Base-by-base conservation (phyloP, 2,113 vertebrate genomes). In the Peromyscus leucopus region DNA sequence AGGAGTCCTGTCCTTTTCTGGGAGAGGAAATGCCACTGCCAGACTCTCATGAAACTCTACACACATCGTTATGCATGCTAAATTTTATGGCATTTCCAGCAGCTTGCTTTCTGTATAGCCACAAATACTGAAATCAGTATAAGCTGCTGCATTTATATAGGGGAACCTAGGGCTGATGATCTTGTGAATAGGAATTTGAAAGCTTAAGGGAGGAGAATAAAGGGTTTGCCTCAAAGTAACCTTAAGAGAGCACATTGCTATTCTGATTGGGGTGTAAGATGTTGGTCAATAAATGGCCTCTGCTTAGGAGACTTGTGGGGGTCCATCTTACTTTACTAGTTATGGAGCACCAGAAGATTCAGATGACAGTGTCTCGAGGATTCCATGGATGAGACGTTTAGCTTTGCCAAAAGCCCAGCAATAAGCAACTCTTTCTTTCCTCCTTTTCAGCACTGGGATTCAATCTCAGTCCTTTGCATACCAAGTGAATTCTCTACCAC, bases 51-150 rank as follows among this genome's bases (percentile, higher is more conserved):
- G 55, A 91, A 19, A 83, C 51, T 65, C 24, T 48, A 51, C 21
- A 94, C n/a, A 67, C 6, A 69, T 72, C 15, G 78, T 76, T 72
- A 83, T 57, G 3, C 39, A 51, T 48, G 9, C 10, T 48, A 65
- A 16, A 51, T 93, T 82, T 94, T 90, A 83, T 17, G 57, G n/a
- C 39, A 65, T 76, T 74, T 88, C 89, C 22, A 78, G 39, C 48
- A 78, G 22, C 21, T 86, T 94, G 7, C 2, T 76, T 91, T 87
- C 65, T 67, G 89, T 2, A 2, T 82, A 95, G 51, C 1, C 46
- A 42, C 91, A 71, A 79, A 89, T 79, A 74, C 65, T 91, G 36
- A 86, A 85, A 94, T 51, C 42, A 74, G 57, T 59, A 4, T 51
- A 51, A 39, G 31, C 46, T 74, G 12, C 36, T 90, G 46, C 82